Evolutionary conservation across 2,888 invertebrate species (phyloP), one percentile per base, ranked within the genome.

Genomic region (Cyrtodaria siliqua): DNA sequence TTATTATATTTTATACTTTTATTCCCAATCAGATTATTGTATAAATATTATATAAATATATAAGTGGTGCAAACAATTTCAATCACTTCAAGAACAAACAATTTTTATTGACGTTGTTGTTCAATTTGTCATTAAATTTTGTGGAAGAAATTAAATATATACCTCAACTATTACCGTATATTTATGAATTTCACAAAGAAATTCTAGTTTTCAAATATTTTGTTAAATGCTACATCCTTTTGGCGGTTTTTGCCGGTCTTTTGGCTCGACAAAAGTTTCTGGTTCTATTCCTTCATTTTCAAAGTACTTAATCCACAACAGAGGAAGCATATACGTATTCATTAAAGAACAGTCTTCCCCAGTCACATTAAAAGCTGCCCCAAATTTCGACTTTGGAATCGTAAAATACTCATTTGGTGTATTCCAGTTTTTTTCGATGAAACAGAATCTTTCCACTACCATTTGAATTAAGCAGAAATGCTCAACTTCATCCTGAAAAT

Each of bases 401-500:
- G 75, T 74, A 1, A 79, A 23, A 47, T 53, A 62, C 24, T 47
- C 50, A 18, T 27, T 52, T 14, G 69, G 56, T 40, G 66, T 61
- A 14, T 66, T 47, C 66, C 62, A 62, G 29, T 63, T 80, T 12
- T 60, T 59, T 59, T 85, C 80, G 27, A 78, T 40, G 72, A 83
- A 83, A 77, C 85, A 85, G 52, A 83, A 85, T 24, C 79, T 64
- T 49, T 83, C 80, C 18, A 74, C 64, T 9, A 73, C 16, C 52
- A 80, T 63, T 52, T 85, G 85, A 18, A 87, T 76, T 3, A 82
- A 49, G 62, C 63, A 70, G 47, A 85, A 86, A 12, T 83, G 81
- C 12, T 76, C 62, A 12, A 90, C 84, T 74, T 90, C 90, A 16
- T 83, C 77, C 33, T 64, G 74, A 63, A 91, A 91, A 26, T 80